Conservation (phyloP, 2,888 invertebrate genomes). For the Merodon equestris region DNA sequence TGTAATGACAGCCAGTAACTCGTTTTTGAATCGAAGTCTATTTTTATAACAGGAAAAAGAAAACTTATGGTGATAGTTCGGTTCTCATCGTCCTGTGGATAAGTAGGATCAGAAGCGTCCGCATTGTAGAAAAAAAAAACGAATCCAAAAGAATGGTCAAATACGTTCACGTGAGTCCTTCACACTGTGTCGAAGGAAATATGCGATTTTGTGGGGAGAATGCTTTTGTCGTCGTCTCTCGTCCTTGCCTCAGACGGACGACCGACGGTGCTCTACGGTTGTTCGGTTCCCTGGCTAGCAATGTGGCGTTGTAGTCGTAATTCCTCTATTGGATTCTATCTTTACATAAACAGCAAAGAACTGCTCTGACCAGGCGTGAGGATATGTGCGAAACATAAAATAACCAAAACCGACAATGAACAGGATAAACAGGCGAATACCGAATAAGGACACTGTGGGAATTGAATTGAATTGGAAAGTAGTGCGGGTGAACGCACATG, state of each 20-base stretch:
- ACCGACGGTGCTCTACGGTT: conserved; percentile 19
- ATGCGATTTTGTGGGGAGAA: conserved; percentile 11
- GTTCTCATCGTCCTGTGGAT: no score
- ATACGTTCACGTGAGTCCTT: conserved; percentile 37
- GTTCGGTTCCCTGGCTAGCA: not conserved
- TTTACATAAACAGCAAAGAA: conserved; percentile 4
- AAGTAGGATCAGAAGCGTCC: no score
- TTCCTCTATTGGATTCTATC: conserved; percentile 6
- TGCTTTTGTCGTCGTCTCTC: not conserved
- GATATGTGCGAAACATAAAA: conserved; percentile 7
- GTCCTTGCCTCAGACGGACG: not conserved
- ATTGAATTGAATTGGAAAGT: conserved; percentile 17
- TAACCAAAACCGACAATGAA: not conserved
- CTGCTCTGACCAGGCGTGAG: conserved; percentile 8
- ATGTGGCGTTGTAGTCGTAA: no score
- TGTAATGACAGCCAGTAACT: no score
- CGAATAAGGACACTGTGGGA: not conserved
- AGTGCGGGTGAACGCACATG: conserved; percentile 13
- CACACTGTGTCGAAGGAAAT: conserved; percentile 28
- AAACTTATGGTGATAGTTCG: no score
- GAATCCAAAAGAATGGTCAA: no score
- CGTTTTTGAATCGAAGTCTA: no score
- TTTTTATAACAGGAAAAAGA: no score
- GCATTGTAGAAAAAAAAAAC: no score
- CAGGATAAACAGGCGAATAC: not conserved